Evolutionary conservation across 2,113 vertebrate species (phyloP).

Genomic region (Psittacula cyanocephala): DNA sequence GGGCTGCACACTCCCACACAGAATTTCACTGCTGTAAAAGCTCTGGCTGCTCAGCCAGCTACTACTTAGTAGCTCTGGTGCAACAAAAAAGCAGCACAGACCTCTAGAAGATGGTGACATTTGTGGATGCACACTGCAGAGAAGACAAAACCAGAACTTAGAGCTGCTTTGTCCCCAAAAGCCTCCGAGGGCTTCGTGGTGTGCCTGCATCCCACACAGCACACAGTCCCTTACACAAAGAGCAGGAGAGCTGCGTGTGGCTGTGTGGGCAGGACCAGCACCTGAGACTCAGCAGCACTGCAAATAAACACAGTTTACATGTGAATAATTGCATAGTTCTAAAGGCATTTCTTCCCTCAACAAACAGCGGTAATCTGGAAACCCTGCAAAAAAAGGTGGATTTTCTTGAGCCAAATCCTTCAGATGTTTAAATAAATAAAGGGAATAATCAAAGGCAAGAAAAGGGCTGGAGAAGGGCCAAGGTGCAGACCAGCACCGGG

Average conservation of each 20-base stretch:
- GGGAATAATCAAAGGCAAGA: not conserved
- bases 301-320: not conserved
- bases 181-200: not conserved
- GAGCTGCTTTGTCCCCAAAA: not conserved
- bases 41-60: not conserved
- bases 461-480: not conserved
- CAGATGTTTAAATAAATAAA: not conserved
- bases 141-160: not conserved
- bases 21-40: not conserved
- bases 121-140: not conserved
- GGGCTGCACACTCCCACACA: not conserved
- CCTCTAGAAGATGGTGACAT: not conserved
- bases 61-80: not conserved
- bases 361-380: not conserved
- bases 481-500: not conserved
- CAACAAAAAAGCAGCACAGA: not conserved
- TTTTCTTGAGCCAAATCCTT: not conserved
- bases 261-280: not conserved
- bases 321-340: rapidly evolving
- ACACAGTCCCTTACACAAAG: not conserved
- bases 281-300: not conserved
- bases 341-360: not conserved
- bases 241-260: not conserved
- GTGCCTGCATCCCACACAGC: not conserved
- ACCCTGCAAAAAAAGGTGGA: rapidly evolving